Base-by-base conservation (phyloP, 2,113 vertebrate species). In the Dicentrarchus labrax region DNA sequence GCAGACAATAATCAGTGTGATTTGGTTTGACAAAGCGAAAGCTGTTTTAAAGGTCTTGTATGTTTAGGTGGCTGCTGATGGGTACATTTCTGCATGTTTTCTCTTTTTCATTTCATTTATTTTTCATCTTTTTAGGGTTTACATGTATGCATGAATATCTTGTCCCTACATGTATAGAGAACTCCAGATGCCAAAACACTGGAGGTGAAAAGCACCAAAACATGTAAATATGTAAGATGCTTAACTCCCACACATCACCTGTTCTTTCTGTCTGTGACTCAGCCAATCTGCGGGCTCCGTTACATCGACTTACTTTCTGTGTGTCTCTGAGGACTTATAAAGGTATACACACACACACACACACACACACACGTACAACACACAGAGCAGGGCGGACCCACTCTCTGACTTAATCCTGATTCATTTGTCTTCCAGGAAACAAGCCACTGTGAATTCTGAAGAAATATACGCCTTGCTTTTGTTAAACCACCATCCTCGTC, bases 131-230 rank as follows among this genome's bases (percentile, higher is more conserved):
- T 10, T 10, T 8, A 38, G 19, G 17, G 8, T 5, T 51, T 24
- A 47, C 9, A 43, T 64, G 6, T 19, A 24, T 71, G 5, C 7
- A 22, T 41, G 13, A 17, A 8, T 5, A 4, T 64, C 0, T 41
- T 19, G 19, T 61, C n/a, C 39, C 56, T 36, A 1, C 56, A 48
- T 12, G 43, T 76, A 45, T 24, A 43, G 7, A 68, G 48, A 77
- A n/a, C 62, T 89, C 85, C 82, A 83, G 69, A 76, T 83, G 87
- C 74, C 68, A 72, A 80, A 89, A 82, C 84, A 70, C 64, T 66
- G 78, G 69, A 80, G 76, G 78, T 81, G 64, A 87, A 88, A 73
- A 6, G 47, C 66, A 61, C 61, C 51, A 45, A 72, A 81, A 80
- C 72, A 78, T 82, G 78, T 78, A 72, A 89, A 88, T 83, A 75